Evolutionary conservation across 2,888 invertebrate species (phyloP).

Genomic region (Neelides folsomi): DNA sequence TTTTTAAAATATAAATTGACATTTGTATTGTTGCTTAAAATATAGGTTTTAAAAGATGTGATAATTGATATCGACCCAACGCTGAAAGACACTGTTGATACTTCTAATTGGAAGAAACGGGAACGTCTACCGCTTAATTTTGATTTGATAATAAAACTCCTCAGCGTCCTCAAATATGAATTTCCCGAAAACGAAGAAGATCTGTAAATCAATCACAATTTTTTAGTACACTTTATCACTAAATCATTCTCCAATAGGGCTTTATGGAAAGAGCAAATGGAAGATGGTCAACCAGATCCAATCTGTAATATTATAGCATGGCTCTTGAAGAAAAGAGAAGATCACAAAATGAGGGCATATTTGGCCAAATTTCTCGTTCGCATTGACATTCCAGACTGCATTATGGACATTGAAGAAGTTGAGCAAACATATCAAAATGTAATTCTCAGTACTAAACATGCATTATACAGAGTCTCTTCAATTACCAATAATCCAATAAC

Average conservation of each 20-base stretch:
- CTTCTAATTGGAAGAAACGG: slow-evolving; percentile 34
- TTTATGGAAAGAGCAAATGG: slow-evolving; percentile 43
- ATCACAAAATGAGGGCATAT: slow-evolving; percentile 45
- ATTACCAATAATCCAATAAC: too few relatives aligned
- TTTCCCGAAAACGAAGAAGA: slow-evolving; percentile 40
- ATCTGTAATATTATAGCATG: slow-evolving; percentile 45
- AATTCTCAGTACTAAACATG: too few relatives aligned
- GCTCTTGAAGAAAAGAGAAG: slow-evolving; percentile 41
- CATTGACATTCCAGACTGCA: slow-evolving; percentile 41
- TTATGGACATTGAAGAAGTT: slow-evolving; percentile 42
- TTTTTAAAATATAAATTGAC: too few relatives aligned
- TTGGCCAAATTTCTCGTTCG: slow-evolving; percentile 41
- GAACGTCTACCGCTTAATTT: slow-evolving; percentile 45
- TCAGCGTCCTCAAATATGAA: slow-evolving; percentile 44
- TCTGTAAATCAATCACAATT: slow-evolving; percentile 34
- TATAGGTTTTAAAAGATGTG: slow-evolving; percentile 42
- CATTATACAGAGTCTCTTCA: too few relatives aligned
- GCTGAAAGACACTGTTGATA: slow-evolving; percentile 41
- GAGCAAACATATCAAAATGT: slow-evolving; percentile 40
- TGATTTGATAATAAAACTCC: slow-evolving; percentile 39
- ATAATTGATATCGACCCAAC: slow-evolving; percentile 42
- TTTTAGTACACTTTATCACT: not conserved
- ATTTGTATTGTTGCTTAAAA: too few relatives aligned
- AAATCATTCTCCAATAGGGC: slow-evolving; percentile 36
- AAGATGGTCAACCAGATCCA: slow-evolving; percentile 43